Evolutionary conservation across 2,888 invertebrate species (phyloP).

Genomic region (Linyphia triangularis): DNA sequence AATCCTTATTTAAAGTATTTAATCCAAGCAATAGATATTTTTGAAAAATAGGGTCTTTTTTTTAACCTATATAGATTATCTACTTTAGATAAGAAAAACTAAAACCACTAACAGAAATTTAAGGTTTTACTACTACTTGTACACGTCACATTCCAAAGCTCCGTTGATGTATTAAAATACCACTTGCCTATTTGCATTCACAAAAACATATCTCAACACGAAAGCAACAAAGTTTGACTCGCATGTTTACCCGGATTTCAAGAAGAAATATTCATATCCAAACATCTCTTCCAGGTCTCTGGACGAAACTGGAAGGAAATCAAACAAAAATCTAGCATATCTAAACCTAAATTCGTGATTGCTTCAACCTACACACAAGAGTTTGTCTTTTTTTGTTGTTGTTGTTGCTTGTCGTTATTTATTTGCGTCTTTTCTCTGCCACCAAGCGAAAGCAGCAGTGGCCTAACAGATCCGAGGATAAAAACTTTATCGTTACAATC

Average conservation of each 20-base stretch:
- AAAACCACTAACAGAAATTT: too few relatives aligned
- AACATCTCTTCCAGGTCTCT: too few relatives aligned
- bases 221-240: not conserved
- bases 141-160: too few relatives aligned
- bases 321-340: slow-evolving; percentile 47
- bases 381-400: too few relatives aligned
- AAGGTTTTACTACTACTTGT: too few relatives aligned
- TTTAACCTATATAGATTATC: too few relatives aligned
- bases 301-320: not conserved
- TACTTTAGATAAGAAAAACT: too few relatives aligned
- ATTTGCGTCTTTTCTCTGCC: not conserved
- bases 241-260: not conserved
- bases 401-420: slow-evolving; percentile 39
- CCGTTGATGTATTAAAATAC: not conserved
- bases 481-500: slow-evolving; percentile 62
- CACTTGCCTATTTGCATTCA: not conserved
- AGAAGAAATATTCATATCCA: not conserved
- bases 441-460: not conserved
- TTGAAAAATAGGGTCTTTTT: too few relatives aligned
- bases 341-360: slow-evolving; percentile 41
- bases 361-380: slow-evolving; percentile 18
- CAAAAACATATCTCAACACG: not conserved
- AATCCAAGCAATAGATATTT: too few relatives aligned
- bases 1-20: too few relatives aligned
- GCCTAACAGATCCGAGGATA: slow-evolving; percentile 46